Evolutionary conservation across 2,797 vertebrate species (phyloP).

Genomic region (Acomys russatus): DNA sequence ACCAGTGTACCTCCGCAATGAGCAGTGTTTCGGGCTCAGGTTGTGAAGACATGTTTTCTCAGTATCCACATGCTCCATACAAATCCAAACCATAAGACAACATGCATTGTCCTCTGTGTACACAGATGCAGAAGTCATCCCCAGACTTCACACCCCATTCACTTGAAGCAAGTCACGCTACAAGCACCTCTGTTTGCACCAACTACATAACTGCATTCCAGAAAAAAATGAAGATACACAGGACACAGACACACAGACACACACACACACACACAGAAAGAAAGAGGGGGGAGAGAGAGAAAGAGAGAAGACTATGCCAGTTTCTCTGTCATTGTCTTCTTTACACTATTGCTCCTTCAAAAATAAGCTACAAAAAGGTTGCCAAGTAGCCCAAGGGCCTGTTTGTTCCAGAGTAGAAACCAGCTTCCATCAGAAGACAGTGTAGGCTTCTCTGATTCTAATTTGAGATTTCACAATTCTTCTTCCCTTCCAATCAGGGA

Average conservation of each 20-base stretch:
- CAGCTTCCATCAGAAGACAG: not conserved
- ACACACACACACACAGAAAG: not conserved
- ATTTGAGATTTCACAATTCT: accelerated
- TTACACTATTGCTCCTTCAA: not conserved
- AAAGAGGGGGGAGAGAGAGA: no score
- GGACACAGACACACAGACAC: not conserved
- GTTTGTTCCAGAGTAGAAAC: not conserved
- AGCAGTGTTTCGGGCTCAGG: not conserved
- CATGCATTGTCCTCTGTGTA: accelerated
- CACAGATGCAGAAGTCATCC: not conserved
- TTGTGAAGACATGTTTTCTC: not conserved
- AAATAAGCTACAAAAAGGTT: not conserved
- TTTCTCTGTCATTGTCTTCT: not conserved
- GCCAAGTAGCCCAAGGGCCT: not conserved
- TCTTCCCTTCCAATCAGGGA: not conserved
- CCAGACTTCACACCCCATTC: not conserved
- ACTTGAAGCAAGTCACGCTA: not conserved
- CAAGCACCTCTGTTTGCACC: no score
- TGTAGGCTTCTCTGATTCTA: not conserved
- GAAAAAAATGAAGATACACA: not conserved
- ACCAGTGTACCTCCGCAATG: not conserved
- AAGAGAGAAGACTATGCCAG: no score
- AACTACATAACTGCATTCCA: not conserved
- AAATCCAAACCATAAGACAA: accelerated
- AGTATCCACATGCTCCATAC: no score